Evolutionary conservation across 2,888 invertebrate species (phyloP), one percentile per base, ranked within the genome.

Genomic region (Ptilodon capucinus): DNA sequence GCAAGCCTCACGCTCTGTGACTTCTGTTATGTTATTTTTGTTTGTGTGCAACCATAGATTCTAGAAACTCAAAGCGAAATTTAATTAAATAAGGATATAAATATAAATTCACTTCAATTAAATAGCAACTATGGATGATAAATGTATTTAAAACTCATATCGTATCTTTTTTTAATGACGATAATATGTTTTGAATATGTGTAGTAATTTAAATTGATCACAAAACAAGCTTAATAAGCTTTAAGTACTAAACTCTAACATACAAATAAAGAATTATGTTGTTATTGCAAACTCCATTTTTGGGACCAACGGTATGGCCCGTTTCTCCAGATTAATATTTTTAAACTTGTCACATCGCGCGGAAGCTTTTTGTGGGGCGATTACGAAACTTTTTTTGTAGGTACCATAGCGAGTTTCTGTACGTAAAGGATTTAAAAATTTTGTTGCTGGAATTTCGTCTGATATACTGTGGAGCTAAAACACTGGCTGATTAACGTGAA

Each of bases 341-440:
- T 44, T 32, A 35, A 46, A 44, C 44, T 46, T 40, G 43, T 44
- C 46, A 47, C 42, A 35, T 34, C 13, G 40, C 25, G 40, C 43
- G 50, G 57, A 42, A 17, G 18, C 32, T 46, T 39, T 35, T 13
- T 19, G n/a, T 56, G 45, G 53, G 28, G 40, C 52, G 52, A 62
- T 65, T 50, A 61, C 42, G 40, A 32, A 62, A 55, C 36, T 61
- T 59, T 52, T 54, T 54, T 45, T 46, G n/a, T n/a, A n/a, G n/a
- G n/a, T n/a, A 44, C 46, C 48, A 40, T 28, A 40, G 19, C 32
- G 17, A 40, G 40, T 51, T 65, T 65, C 66, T 54, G 4, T 36
- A 16, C 38, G 55, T 45, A 59, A 68, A 60, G 53, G 57, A 54
- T 54, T 54, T 48, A 42, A 60, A 65, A 60, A 65, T 62, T 54